These are phyloP conservation scores for Myotis yumanensis DNA, from an alignment of 2,113 vertebrate genomes.

Conservation along the genomic window DNA sequence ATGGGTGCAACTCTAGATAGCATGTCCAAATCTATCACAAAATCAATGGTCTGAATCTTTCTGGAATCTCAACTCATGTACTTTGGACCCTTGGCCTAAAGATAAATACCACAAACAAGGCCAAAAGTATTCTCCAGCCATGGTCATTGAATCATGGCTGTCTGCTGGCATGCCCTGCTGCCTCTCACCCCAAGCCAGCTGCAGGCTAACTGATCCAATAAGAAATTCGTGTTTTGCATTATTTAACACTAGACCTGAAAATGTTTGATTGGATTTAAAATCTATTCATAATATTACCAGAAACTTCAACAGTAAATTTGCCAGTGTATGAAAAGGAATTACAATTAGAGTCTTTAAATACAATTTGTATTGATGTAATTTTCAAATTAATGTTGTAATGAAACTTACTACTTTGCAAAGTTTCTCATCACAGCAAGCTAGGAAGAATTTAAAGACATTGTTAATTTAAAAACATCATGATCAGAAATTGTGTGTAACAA, in stretches of 20 bases:
- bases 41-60: neutral
- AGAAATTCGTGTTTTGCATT: neutral
- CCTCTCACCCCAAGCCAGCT: neutral
- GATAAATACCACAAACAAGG: neutral
- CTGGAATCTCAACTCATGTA: neutral
- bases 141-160: neutral
- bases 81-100: neutral
- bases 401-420: constrained; percentile 11
- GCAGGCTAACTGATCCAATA: neutral
- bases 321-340: neutral
- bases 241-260: neutral
- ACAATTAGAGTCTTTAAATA: neutral
- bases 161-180: neutral
- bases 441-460: constrained; percentile 37
- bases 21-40: neutral
- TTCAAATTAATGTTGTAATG: constrained; percentile 31
- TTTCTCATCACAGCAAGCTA: neutral
- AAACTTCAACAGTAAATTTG: constrained; percentile 24
- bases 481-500: neutral
- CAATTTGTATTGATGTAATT: neutral
- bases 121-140: neutral
- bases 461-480: neutral
- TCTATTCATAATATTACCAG: neutral
- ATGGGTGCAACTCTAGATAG: neutral
- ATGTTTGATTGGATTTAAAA: neutral